phyloP scores from a whole-genome alignment of 2,797 vertebrate genomes.

The Choloepus didactylus region DNA sequence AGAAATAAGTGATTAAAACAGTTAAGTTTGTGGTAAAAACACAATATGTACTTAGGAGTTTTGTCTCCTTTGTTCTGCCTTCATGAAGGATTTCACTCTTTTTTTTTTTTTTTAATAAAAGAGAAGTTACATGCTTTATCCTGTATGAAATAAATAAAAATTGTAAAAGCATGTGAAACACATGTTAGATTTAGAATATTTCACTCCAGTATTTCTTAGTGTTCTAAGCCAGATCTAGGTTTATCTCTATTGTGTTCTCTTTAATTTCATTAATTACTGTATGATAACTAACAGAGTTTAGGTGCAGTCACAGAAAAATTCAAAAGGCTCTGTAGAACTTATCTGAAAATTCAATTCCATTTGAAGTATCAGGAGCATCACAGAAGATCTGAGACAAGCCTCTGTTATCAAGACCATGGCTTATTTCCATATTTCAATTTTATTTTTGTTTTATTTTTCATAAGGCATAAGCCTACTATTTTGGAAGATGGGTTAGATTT shows the following conservation, averaged over 20 bases:
- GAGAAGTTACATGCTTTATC: not conserved
- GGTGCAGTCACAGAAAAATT: not conserved
- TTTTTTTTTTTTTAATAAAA: constrained; percentile 59
- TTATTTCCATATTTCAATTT: constrained; percentile 55
- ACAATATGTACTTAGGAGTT: not conserved
- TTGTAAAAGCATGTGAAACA: not conserved
- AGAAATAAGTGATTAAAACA: not conserved
- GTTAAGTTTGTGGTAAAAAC: not conserved
- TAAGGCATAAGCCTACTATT: not conserved
- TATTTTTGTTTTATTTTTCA: constrained; percentile 35
- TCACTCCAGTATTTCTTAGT: not conserved
- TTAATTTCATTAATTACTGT: not conserved
- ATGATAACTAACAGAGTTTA: not conserved
- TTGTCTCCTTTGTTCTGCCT: not conserved
- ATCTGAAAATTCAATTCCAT: not conserved
- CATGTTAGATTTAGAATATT: not conserved
- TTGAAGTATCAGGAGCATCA: not conserved
- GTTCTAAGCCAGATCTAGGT: not conserved
- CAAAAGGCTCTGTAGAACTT: not conserved
- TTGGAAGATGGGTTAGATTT: not conserved
- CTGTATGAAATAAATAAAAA: not conserved
- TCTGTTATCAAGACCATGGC: constrained; percentile 6
- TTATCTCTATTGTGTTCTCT: not conserved
- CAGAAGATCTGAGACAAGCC: not conserved
- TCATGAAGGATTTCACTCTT: not conserved